Percentiles rank a stretch among this genome's conserved stretches.
phyloP scores from a whole-genome alignment of 2,113 vertebrate species.

The Rhea americana region DNA sequence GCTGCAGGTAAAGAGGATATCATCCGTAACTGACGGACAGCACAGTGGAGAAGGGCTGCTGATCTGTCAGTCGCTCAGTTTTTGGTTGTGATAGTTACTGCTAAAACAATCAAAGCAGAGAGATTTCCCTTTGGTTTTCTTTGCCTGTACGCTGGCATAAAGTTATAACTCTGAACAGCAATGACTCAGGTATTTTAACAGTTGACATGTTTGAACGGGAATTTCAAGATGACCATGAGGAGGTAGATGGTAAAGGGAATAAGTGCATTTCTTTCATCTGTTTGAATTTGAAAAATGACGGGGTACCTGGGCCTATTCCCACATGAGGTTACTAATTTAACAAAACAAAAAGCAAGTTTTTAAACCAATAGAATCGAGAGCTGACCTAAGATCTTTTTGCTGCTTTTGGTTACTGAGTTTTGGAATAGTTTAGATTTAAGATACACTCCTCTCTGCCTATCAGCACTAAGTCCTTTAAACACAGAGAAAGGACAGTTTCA shows the following conservation, averaged over 20 bases:
- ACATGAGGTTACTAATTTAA: not conserved
- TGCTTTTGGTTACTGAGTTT: not conserved
- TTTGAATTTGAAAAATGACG: too few relatives aligned
- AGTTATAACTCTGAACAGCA: not conserved
- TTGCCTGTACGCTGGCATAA: rapidly evolving
- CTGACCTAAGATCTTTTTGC: not conserved
- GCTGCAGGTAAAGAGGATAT: not conserved
- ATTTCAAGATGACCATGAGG: not conserved
- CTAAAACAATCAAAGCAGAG: not conserved
- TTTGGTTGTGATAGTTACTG: not conserved
- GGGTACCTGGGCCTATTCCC: not conserved
- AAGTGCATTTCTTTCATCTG: not conserved
- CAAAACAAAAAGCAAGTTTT: not conserved
- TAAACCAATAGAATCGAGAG: not conserved
- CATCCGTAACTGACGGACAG: rapidly evolving
- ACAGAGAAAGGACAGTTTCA: not conserved
- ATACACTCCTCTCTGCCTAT: too few relatives aligned
- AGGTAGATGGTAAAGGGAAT: not conserved
- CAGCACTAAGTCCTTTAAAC: not conserved
- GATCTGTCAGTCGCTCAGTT: not conserved
- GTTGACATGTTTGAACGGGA: not conserved
- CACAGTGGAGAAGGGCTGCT: not conserved
- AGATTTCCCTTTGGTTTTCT: not conserved
- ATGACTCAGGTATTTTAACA: not conserved
- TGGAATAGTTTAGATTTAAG: not conserved